These are phyloP conservation scores for Embidobia sp. DNA, from an alignment of 2,888 invertebrate species.

Conservation along the genomic window DNA sequence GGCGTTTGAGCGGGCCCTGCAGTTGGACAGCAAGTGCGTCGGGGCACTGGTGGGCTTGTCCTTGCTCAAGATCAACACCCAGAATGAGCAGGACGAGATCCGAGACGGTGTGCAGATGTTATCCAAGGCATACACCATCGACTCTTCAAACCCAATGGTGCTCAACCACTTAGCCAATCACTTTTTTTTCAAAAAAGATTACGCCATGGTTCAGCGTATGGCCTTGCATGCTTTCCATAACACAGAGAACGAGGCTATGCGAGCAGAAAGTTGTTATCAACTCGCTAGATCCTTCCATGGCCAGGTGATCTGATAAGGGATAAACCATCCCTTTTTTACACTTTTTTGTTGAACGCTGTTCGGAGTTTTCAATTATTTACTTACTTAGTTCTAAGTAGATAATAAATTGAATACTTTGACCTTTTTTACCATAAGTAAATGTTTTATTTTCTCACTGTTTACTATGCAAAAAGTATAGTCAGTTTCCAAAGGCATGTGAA, in stretches of 20 bases:
- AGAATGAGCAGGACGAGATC: constrained; percentile 95
- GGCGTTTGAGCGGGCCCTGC: constrained; percentile 97
- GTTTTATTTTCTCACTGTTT: too few relatives aligned
- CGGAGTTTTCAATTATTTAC: too few relatives aligned
- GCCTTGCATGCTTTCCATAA: constrained; percentile 99
- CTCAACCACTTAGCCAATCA: constrained; percentile 99
- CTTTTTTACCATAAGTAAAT: too few relatives aligned
- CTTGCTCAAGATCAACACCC: constrained; percentile 95
- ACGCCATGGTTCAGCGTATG: constrained; percentile 96
- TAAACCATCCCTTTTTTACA: too few relatives aligned
- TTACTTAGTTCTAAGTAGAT: too few relatives aligned
- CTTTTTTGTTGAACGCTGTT: too few relatives aligned
- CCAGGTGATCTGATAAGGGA: too few relatives aligned
- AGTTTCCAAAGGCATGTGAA: too few relatives aligned
- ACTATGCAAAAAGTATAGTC: too few relatives aligned
- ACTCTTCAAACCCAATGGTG: constrained; percentile 99
- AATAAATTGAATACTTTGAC: too few relatives aligned
- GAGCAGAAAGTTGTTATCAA: constrained; percentile 99
- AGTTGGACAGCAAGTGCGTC: constrained; percentile 96
- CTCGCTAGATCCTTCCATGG: constrained; percentile 98
- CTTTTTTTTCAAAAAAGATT: constrained; percentile 99
- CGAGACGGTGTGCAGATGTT: constrained; percentile 97
- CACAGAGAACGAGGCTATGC: constrained; percentile 99
- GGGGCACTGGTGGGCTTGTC: constrained; percentile 98
- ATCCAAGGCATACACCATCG: constrained; percentile 97